phyloP scores from a whole-genome alignment of 2,113 vertebrate genomes.

The Oreochromis tanganicae region DNA sequence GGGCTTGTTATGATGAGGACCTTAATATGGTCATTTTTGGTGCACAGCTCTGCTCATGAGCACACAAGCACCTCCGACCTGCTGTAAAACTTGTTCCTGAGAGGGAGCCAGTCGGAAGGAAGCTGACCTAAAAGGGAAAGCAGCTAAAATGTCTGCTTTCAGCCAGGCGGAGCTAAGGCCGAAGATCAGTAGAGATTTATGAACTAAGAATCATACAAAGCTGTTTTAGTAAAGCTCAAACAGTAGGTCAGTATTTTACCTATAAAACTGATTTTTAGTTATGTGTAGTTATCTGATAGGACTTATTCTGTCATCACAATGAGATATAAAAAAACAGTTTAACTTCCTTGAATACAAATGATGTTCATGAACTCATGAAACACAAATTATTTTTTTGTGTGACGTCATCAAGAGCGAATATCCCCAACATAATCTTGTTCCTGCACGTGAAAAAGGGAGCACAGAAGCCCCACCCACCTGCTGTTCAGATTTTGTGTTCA shows the following conservation, averaged over 20 bases:
- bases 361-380: background rate
- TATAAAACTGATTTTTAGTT: background rate
- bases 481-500: background rate
- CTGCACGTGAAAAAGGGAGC: background rate
- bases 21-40: background rate
- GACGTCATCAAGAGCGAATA: background rate
- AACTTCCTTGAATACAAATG: background rate
- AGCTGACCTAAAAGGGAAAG: background rate
- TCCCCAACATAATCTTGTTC: background rate
- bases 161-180: background rate
- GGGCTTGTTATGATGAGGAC: background rate
- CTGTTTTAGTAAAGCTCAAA: background rate
- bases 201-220: background rate
- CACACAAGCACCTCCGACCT: background rate
- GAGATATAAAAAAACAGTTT: background rate
- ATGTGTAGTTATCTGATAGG: background rate
- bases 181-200: background rate
- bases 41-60: background rate
- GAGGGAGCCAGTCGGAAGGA: background rate
- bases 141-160: background rate
- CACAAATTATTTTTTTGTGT: background rate
- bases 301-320: background rate
- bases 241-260: too few relatives aligned
- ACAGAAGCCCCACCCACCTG: background rate
- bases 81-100: background rate